A percentile compares a stretch with the other conserved stretches of the same genome.
phyloP scores from a whole-genome alignment of 92 coral and sea anemone species.

The Parazoanthus swiftii region DNA sequence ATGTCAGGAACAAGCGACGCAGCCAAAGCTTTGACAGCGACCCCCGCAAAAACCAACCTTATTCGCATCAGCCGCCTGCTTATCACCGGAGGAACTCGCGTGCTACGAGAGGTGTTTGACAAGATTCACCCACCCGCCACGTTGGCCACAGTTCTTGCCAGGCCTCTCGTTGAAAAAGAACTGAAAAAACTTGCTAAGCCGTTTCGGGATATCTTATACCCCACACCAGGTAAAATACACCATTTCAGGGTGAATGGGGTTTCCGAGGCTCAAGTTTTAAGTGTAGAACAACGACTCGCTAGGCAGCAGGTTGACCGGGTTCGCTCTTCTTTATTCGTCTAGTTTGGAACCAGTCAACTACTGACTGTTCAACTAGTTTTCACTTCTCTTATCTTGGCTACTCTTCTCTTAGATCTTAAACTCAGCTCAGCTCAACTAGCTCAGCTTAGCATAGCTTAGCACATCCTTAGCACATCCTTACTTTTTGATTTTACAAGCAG shows the following conservation, averaged over 20 bases:
- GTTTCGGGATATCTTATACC: conserved; percentile 19
- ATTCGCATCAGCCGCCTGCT: conserved; percentile 4
- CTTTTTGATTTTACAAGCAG: no score
- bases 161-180: neutral
- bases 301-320: no score
- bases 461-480: no score
- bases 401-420: no score
- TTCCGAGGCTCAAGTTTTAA: no score
- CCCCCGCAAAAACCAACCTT: neutral
- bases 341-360: no score
- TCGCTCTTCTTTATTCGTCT: no score
- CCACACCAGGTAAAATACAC: neutral
- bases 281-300: no score
- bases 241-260: neutral
- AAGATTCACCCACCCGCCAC: conserved; percentile 13
- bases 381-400: no score
- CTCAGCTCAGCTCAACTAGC: no score
- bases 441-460: no score
- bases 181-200: conserved; percentile 1
- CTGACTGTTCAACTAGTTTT: no score
- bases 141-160: conserved; percentile 5
- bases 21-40: neutral
- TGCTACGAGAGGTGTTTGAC: conserved; percentile 1
- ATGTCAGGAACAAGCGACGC: conserved; percentile 12
- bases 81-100: neutral